Conservation (phyloP, 2,888 invertebrate species). For the Heteropelma amictum region DNA sequence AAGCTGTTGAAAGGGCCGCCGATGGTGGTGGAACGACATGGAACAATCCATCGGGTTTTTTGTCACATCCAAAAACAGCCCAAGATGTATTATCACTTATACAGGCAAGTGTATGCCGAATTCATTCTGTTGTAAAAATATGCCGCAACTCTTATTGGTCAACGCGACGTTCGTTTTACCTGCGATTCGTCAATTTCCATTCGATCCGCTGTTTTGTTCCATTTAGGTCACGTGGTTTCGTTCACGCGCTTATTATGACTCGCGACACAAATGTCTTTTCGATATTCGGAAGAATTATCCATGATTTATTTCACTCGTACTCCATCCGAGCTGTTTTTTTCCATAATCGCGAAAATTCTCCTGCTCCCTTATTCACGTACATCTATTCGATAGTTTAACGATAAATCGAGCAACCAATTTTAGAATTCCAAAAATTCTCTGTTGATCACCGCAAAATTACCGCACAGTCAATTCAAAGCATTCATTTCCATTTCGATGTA, state of each 20-base stretch:
- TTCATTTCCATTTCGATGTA: too few relatives aligned
- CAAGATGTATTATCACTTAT: conserved; percentile 79
- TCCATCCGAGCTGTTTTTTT: too few relatives aligned
- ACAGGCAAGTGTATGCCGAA: conserved; percentile 64
- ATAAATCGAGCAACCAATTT: too few relatives aligned
- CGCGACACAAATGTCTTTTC: conserved; percentile 7
- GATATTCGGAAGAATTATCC: too few relatives aligned
- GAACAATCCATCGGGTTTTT: conserved; percentile 80
- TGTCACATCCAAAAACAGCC: conserved; percentile 80
- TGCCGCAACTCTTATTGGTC: not conserved
- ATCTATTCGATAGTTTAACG: too few relatives aligned
- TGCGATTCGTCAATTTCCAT: conserved; percentile 20
- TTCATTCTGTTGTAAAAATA: conserved; percentile 2
- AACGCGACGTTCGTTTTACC: not conserved
- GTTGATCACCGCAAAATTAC: too few relatives aligned
- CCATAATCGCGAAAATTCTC: too few relatives aligned
- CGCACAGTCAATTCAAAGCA: too few relatives aligned
- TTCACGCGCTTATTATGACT: conserved; percentile 34
- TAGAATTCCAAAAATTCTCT: too few relatives aligned
- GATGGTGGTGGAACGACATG: conserved; percentile 77
- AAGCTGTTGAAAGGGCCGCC: conserved; percentile 79
- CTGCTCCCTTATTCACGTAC: too few relatives aligned
- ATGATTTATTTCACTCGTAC: conserved; percentile 3
- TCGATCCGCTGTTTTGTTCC: not conserved
- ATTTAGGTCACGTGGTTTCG: conserved; percentile 43